Evolutionary conservation across 2,888 invertebrate species (phyloP).

Genomic region (Drosophila buzzatii): DNA sequence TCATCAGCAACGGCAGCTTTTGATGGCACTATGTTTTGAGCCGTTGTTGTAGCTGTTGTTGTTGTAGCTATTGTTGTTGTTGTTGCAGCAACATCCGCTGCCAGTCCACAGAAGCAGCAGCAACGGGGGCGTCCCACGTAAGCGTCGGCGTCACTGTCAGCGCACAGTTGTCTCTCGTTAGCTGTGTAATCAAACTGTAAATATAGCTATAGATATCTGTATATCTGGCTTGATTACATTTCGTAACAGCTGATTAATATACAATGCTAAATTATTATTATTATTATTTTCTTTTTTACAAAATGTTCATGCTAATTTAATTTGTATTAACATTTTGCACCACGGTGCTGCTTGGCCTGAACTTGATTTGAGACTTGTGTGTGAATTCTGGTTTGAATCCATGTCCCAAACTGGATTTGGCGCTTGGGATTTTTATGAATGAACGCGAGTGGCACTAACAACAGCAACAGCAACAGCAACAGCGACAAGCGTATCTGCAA

Average conservation of each 20-base stretch:
- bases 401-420: slow-evolving; percentile 79
- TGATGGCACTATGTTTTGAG: slow-evolving; percentile 41
- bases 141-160: slow-evolving; percentile 18
- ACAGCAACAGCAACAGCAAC: slow-evolving; percentile 28
- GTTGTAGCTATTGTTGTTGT: slow-evolving; percentile 42
- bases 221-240: background rate
- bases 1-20: slow-evolving; percentile 65
- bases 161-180: slow-evolving; percentile 47
- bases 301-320: background rate
- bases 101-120: slow-evolving; percentile 37
- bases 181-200: background rate
- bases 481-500: slow-evolving; percentile 16
- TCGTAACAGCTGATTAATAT: background rate
- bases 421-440: slow-evolving; percentile 81
- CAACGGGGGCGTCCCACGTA: slow-evolving; percentile 46
- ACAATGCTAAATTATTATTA: too few relatives aligned
- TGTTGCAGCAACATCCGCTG: slow-evolving; percentile 68
- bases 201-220: background rate
- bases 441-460: slow-evolving; percentile 67
- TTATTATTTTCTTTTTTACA: background rate
- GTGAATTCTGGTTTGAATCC: slow-evolving; percentile 75
- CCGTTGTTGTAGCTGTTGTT: slow-evolving; percentile 8
- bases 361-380: slow-evolving; percentile 65
- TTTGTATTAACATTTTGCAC: slow-evolving; percentile 4
- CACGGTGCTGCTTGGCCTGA: slow-evolving; percentile 52